Evolutionary conservation across 2,113 vertebrate species (phyloP).

Genomic region (Herpetotheres cachinnans): DNA sequence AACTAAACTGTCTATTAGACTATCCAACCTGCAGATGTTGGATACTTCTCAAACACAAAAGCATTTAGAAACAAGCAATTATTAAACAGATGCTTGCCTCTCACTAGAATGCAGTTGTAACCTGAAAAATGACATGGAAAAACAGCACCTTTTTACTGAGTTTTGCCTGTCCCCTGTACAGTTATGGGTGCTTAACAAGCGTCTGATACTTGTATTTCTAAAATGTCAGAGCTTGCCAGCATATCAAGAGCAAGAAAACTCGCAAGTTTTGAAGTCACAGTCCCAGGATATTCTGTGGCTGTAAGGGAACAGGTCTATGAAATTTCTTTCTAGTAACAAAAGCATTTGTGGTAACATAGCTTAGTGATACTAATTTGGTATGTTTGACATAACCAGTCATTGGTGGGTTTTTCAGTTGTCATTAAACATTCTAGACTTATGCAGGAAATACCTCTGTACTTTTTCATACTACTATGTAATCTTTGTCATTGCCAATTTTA

Average conservation of each 20-base stretch:
- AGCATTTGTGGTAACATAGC: not conserved
- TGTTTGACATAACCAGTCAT: not conserved
- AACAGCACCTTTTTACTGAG: not conserved
- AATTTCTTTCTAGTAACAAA: not conserved
- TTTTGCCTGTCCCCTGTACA: not conserved
- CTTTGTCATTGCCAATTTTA: not conserved
- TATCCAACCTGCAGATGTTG: not conserved
- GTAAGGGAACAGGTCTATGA: not conserved
- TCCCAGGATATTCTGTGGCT: not conserved
- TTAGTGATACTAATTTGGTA: not conserved
- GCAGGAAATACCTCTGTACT: conserved; percentile 34
- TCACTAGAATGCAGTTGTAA: not conserved
- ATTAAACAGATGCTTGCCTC: not conserved
- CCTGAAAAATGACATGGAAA: not conserved
- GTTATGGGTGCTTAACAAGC: not conserved
- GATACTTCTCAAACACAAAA: not conserved
- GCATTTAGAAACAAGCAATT: not conserved
- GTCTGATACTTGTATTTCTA: not conserved
- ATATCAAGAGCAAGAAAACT: not conserved
- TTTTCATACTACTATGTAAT: not conserved
- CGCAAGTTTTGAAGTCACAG: not conserved
- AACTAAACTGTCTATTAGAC: not conserved
- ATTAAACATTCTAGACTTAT: not conserved
- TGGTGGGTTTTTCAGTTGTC: not conserved
- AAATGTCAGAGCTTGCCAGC: not conserved